Conservation (phyloP, 1,140 invertebrate genomes). For the Aplysia californica region DNA sequence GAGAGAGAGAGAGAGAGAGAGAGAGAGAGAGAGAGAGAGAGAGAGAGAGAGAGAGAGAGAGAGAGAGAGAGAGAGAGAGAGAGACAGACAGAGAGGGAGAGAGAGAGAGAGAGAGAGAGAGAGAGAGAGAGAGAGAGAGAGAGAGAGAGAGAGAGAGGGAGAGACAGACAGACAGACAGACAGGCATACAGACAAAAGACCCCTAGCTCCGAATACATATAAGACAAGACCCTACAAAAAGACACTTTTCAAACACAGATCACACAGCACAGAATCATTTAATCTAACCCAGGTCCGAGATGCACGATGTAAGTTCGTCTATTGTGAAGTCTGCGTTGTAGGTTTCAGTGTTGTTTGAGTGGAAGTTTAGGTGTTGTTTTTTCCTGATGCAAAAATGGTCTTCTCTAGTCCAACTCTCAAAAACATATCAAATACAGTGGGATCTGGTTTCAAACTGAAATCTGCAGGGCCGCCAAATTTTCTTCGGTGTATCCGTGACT, state of each 20-base stretch:
- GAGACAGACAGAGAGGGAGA: neutral
- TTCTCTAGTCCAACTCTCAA: no score
- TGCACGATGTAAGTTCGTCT: neutral
- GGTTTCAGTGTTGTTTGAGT: no score
- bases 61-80: conserved; percentile 17
- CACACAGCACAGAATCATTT: neutral
- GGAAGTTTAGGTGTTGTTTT: no score
- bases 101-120: neutral
- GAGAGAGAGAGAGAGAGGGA: conserved; percentile 17
- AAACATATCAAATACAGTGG: no score
- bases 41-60: conserved; percentile 24
- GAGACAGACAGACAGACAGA: conserved; percentile 21
- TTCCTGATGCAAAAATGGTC: no score
- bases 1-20: no score
- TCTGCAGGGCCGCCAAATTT: no score
- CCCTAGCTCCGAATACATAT: neutral
- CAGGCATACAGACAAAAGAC: conserved; percentile 5
- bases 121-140: conserved; percentile 21
- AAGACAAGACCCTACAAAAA: neutral
- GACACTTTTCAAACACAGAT: no score
- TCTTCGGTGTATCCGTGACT: no score
- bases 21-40: no score
- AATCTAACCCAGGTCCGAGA: neutral
- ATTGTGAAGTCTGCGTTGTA: no score
- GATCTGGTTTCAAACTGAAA: no score